These are phyloP conservation scores for Silurus asotus DNA, from an alignment of 2,113 vertebrate genomes.

Conservation along the genomic window DNA sequence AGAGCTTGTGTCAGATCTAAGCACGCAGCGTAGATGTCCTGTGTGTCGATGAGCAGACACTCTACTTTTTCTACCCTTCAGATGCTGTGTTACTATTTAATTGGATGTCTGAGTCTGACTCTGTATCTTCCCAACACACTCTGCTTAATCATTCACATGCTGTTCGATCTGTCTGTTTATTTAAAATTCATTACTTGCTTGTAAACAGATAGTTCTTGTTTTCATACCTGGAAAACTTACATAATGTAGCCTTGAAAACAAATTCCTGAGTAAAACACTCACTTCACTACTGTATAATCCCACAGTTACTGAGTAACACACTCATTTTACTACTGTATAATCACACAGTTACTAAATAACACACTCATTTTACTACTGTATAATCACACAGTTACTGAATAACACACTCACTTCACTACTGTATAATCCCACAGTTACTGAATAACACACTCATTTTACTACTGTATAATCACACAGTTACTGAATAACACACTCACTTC, in stretches of 20 bases:
- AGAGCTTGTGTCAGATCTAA: background rate
- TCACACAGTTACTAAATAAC: too few species aligned
- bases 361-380: too few species aligned
- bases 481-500: too few species aligned
- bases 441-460: too few species aligned
- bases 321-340: too few species aligned
- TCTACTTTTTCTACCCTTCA: conserved; percentile 1
- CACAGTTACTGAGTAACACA: too few species aligned
- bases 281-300: too few species aligned
- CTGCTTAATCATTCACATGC: background rate
- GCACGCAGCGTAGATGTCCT: conserved; percentile 21
- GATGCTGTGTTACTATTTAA: background rate
- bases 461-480: too few species aligned
- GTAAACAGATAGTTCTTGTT: background rate
- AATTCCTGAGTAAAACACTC: background rate
- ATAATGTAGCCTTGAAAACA: background rate
- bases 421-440: too few species aligned
- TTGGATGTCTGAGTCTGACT: background rate
- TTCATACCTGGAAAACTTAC: background rate
- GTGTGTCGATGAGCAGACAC: conserved; percentile 17
- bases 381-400: too few species aligned
- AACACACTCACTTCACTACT: too few species aligned
- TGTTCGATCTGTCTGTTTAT: background rate
- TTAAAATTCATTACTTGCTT: background rate
- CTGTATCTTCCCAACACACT: background rate